Evolutionary conservation across 2,113 vertebrate species (phyloP).

Genomic region (Tyto alba): DNA sequence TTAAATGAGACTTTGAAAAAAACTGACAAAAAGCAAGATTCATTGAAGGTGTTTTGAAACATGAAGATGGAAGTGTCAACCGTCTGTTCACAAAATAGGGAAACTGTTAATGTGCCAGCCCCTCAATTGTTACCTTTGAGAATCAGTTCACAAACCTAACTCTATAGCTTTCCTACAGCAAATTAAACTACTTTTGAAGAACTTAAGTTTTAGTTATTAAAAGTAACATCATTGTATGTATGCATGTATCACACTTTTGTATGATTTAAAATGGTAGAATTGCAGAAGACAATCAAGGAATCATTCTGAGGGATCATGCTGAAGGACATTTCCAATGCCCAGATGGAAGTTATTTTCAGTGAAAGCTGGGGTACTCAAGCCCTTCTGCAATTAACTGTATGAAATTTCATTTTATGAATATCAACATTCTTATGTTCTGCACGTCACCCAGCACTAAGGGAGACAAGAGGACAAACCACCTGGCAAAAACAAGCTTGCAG

Average conservation of each 20-base stretch:
- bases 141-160: not conserved
- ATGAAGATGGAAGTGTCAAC: not conserved
- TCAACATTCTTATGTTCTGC: not conserved
- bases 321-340: not conserved
- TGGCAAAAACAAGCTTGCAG: not conserved
- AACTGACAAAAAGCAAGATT: not conserved
- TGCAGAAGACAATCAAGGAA: not conserved
- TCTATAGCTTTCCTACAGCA: not conserved
- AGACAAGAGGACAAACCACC: not conserved
- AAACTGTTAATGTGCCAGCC: not conserved
- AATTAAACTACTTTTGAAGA: not conserved
- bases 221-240: not conserved
- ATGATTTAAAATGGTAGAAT: not conserved
- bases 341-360: not conserved
- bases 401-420: not conserved
- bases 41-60: not conserved
- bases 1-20: not conserved
- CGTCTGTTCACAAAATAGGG: not conserved
- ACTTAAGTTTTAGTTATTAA: not conserved
- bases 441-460: not conserved
- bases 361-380: not conserved
- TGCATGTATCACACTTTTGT: not conserved
- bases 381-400: not conserved
- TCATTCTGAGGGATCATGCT: not conserved
- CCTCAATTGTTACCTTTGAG: not conserved